Evolutionary conservation across 2,113 vertebrate genomes (phyloP), one percentile per base, ranked within the genome.

Genomic region (Xyrauchen texanus): DNA sequence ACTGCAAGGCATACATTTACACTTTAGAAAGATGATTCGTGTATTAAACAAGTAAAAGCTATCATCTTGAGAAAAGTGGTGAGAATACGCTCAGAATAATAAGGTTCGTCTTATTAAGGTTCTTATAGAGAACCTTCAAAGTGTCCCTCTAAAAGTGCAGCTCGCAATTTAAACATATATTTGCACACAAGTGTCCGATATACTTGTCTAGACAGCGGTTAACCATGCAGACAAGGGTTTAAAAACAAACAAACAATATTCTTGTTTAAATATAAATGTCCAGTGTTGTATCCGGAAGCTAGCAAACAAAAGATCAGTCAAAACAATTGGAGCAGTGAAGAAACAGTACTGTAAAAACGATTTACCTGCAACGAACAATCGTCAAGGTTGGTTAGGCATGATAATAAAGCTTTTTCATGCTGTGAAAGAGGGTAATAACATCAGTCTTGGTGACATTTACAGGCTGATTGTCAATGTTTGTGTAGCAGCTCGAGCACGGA

Each of bases 221-320:
- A 34, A 0, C 8, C 12, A 1, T 12, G 44, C 44, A 60, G 7
- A 47, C 16, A 60, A 3, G 46, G 3, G 8, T n/a, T 6, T 10
- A 16, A 46, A 46, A 60, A 4, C 42, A 60, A 60, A 4, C 42
- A 60, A 12, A 46, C 13, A 21, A 49, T 9, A 73, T 10, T 6
- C 42, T 52, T 10, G 34, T 34, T 34, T 34, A 34, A 42, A 5
- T 15, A 71, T 53, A 71, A 58, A 5, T n/a, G 6, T 15, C 5
- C 55, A 15, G 55, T 58, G 13, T 6, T n/a, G 13, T 58, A 67
- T n/a, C 63, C 74, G 21, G 21, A 34, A 1, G 21, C 21, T 73
- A 81, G 60, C 69, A 68, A 84, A 85, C 80, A 82, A 82, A 72
- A 85, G 64, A 58, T 47, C 49, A 46, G 34, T 12, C 81, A 68